These are phyloP conservation scores for Euphysa ruthae DNA, from an alignment of 30 jellyfish, hydroid and myxozoan genomes.

Conservation along the genomic window DNA sequence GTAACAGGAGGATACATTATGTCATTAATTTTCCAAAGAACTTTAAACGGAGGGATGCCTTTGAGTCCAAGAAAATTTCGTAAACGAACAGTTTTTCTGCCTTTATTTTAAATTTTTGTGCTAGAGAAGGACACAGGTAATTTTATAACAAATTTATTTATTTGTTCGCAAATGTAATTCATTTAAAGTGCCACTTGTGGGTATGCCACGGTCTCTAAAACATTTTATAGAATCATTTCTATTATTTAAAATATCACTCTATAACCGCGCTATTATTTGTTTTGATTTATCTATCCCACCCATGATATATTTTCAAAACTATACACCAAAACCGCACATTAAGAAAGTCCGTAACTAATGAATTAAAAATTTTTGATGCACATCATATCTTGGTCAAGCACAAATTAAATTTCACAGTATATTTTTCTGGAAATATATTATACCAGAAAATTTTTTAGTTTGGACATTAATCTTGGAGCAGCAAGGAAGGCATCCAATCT, in stretches of 20 bases:
- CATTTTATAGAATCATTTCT: conserved; percentile 3
- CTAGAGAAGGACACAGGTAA: neutral
- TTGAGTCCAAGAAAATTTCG: neutral
- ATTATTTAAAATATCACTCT: neutral
- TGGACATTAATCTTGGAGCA: no score
- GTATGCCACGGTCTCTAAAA: conserved; percentile 5
- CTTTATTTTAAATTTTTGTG: conserved; percentile 1
- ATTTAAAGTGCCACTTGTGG: conserved; percentile 8
- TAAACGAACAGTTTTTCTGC: neutral
- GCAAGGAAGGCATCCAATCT: no score
- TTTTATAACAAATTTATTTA: neutral
- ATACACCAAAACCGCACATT: neutral
- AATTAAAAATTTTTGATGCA: no score
- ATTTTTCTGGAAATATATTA: no score
- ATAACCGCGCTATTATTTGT: no score
- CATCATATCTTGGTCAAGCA: no score
- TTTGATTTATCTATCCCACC: neutral
- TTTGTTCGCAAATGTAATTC: neutral
- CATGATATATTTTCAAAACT: neutral
- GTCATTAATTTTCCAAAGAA: neutral
- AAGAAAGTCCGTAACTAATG: neutral
- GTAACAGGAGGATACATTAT: neutral
- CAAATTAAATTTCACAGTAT: no score
- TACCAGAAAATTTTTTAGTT: no score
- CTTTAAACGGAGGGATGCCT: neutral